Base-by-base conservation (phyloP, 1,140 invertebrate species). In the Hypsibius dujardini region DNA sequence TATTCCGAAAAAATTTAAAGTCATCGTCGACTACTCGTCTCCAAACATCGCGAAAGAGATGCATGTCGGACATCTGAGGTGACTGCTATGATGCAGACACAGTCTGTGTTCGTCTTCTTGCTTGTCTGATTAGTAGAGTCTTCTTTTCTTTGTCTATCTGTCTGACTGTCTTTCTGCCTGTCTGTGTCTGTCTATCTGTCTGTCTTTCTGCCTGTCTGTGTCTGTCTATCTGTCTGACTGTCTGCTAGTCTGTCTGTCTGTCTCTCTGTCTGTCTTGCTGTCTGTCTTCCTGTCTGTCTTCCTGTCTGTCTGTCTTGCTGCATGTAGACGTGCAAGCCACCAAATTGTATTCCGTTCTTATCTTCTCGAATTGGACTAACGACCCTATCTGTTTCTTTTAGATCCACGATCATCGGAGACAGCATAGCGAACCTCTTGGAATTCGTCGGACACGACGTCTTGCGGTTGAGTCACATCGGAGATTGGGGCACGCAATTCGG, bases 401-500 rank as follows among this genome's bases (percentile, higher is more conserved):
- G 89, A 71, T 98, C 95, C 1, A 98, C 96, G 0, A 96, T 99
- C 72, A 85, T 86, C 79, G 95, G 96, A 28, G 96, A 99, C 1
- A 92, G 91, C 78, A 87, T 98, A 73, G 83, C 84, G 75, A 84
- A 92, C 59, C 77, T 98, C n/a, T 79, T 98, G 59, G 94, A 98
- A 79, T 97, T 87, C 79, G 80, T 95, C 59, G 90, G 92, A 0
- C 90, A 97, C 82, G 87, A 97, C 82, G 93, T 98, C 0, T 74
- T 97, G 1, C 83, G 95, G 15, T 77, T 98, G 0, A 98, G 98
- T 81, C 95, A 99, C 77, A 81, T 99, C 62, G 96, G 96, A n/a
- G 96, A 99, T 80, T 99, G 96, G 96, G 96, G 96, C 3, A 99
- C 96, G 1, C 96, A 98, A 78, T 99, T 99, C 84, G 95, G 95